Conservation (phyloP, 2,888 invertebrate species). For the Merodon equestris region DNA sequence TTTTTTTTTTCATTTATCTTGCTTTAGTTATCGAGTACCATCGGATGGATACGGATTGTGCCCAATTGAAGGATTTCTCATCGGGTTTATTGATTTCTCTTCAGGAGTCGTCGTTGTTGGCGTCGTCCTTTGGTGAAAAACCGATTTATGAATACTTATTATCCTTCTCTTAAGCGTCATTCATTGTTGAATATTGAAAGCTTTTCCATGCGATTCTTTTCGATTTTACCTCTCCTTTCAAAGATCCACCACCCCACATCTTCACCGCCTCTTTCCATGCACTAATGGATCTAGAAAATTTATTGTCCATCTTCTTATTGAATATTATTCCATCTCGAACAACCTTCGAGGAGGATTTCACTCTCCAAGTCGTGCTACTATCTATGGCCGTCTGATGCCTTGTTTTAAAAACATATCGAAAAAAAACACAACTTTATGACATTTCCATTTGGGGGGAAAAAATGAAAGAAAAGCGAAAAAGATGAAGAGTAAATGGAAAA, state of each 20-base stretch:
- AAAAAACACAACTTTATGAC: slow-evolving; percentile 43
- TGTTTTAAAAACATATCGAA: no score
- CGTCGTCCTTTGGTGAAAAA: slow-evolving; percentile 11
- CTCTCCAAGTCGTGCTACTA: slow-evolving; percentile 1
- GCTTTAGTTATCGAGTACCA: no score
- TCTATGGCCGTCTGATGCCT: no score
- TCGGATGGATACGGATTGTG: background rate
- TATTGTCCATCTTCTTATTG: slow-evolving; percentile 63
- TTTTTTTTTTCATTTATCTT: no score
- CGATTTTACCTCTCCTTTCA: slow-evolving; percentile 11
- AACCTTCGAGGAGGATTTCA: slow-evolving; percentile 19
- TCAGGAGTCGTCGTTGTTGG: background rate
- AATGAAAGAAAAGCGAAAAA: background rate
- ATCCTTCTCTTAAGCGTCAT: slow-evolving; percentile 31
- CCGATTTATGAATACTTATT: slow-evolving; percentile 50
- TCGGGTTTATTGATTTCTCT: slow-evolving; percentile 54
- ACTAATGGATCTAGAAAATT: slow-evolving; percentile 50
- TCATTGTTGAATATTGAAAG: slow-evolving; percentile 54
- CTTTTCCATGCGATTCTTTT: slow-evolving; percentile 27
- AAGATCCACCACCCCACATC: background rate
- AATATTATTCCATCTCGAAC: slow-evolving; percentile 21
- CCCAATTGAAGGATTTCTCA: slow-evolving; percentile 40
- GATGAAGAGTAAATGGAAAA: slow-evolving; percentile 19
- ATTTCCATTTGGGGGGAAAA: slow-evolving; percentile 20
- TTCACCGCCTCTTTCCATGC: background rate